A percentile compares a stretch with the other conserved stretches of the same genome.
These are phyloP conservation scores for Tiphia femorata DNA, from an alignment of 2,888 invertebrate species.

Conservation along the genomic window DNA sequence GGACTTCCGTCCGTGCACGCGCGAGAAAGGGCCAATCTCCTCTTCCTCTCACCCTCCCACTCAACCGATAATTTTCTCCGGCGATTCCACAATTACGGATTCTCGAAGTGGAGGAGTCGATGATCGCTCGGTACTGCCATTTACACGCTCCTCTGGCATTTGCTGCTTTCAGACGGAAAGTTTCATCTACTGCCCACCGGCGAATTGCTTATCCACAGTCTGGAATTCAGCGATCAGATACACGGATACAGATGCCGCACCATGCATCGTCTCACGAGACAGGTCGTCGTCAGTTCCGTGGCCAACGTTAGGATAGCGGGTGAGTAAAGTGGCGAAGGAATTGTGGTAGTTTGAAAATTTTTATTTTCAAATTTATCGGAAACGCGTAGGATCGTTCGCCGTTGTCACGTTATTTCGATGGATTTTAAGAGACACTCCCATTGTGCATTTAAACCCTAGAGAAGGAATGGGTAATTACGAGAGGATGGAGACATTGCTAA, in stretches of 20 bases:
- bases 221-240: conserved; percentile 81
- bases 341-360: too few species aligned
- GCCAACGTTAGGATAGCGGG: conserved; percentile 80
- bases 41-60: too few species aligned
- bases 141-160: neutral
- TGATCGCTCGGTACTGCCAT: neutral
- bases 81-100: neutral
- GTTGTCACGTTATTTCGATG: too few species aligned
- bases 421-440: too few species aligned
- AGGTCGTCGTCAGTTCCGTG: conserved; percentile 78
- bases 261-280: conserved; percentile 80
- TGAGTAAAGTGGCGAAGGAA: conserved; percentile 67
- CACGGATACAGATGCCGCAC: conserved; percentile 80
- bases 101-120: neutral
- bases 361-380: too few species aligned
- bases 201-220: conserved; percentile 80
- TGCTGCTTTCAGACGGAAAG: conserved; percentile 76
- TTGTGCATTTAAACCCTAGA: too few species aligned
- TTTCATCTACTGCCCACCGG: conserved; percentile 82
- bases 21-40: too few species aligned
- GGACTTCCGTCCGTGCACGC: too few species aligned
- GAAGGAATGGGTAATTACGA: too few species aligned
- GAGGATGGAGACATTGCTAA: too few species aligned
- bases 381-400: too few species aligned
- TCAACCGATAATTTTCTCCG: too few species aligned